Evolutionary conservation across 2,797 vertebrate genomes (phyloP).

Genomic region (Acipenser transmontanus): DNA sequence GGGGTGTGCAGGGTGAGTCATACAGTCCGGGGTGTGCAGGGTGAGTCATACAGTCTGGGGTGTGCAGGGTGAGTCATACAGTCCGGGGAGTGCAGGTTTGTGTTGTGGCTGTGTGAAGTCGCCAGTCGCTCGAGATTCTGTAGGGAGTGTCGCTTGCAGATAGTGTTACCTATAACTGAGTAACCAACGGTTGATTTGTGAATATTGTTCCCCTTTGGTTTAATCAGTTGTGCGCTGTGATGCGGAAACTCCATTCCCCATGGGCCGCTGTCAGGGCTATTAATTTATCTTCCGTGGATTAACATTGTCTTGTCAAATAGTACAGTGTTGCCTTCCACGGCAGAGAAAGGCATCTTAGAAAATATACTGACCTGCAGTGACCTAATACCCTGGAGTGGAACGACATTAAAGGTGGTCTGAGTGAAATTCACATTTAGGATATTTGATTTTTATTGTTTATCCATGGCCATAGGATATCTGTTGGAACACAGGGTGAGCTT

Average conservation of each 20-base stretch:
- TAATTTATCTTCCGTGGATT: slow-evolving; percentile 61
- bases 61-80: too few species aligned
- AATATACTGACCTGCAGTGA: slow-evolving; percentile 29
- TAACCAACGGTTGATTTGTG: slow-evolving; percentile 53
- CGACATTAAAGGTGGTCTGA: slow-evolving; percentile 25
- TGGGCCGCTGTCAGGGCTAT: slow-evolving; percentile 39
- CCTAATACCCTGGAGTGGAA: slow-evolving; percentile 30
- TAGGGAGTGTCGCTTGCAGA: slow-evolving; percentile 26
- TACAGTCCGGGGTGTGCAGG: too few species aligned
- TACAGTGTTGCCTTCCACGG: slow-evolving; percentile 2
- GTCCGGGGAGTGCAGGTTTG: too few species aligned
- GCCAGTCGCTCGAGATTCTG: too few species aligned
- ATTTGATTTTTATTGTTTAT: slow-evolving; percentile 29
- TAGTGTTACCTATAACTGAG: slow-evolving; percentile 38
- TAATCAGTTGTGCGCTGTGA: slow-evolving; percentile 58
- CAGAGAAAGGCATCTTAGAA: slow-evolving; percentile 25
- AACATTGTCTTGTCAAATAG: slow-evolving; percentile 43
- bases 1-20: too few species aligned
- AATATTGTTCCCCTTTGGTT: slow-evolving; percentile 47
- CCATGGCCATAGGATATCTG: slow-evolving; percentile 23
- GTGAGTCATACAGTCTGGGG: too few species aligned
- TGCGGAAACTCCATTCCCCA: slow-evolving; percentile 55
- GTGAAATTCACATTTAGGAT: slow-evolving; percentile 24
- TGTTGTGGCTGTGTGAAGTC: too few species aligned
- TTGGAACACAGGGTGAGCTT: slow-evolving; percentile 24